Evolutionary conservation across 1,140 invertebrate genomes (phyloP).

Genomic region (Oreohelix idahoensis): DNA sequence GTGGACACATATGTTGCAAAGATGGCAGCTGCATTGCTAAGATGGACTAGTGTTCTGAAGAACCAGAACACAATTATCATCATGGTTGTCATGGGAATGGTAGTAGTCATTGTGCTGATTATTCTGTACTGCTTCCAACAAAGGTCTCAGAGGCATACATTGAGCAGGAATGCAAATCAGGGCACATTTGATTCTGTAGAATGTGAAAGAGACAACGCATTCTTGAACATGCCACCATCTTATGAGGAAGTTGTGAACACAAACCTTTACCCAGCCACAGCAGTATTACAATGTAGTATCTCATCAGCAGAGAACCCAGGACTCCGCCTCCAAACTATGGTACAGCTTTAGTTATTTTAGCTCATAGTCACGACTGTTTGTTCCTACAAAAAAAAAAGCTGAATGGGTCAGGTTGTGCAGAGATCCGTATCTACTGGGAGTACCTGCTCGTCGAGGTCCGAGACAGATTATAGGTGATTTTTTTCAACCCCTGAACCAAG

Average conservation of each 20-base stretch:
- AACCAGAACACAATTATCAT: constrained; percentile 67
- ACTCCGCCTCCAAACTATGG: constrained; percentile 66
- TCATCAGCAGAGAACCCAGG: constrained; percentile 48
- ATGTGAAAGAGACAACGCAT: constrained; percentile 51
- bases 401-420: not conserved
- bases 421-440: constrained; percentile 16
- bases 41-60: constrained; percentile 28
- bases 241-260: constrained; percentile 63
- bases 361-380: constrained; percentile 58
- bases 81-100: constrained; percentile 63
- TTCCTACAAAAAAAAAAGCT: not conserved
- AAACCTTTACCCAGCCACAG: constrained; percentile 57
- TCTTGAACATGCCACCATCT: constrained; percentile 58
- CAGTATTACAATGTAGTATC: constrained; percentile 49
- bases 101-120: constrained; percentile 60
- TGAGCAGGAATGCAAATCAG: constrained; percentile 15
- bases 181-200: not conserved
- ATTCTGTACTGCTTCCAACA: constrained; percentile 65
- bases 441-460: not conserved
- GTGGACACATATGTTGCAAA: not conserved
- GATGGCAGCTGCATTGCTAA: constrained; percentile 31
- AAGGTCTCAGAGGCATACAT: constrained; percentile 44
- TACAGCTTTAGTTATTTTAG: constrained; percentile 56
- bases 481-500: not conserved
- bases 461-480: not conserved